Evolutionary conservation across 2,888 invertebrate species (phyloP).

Genomic region (Tyria jacobaeae): DNA sequence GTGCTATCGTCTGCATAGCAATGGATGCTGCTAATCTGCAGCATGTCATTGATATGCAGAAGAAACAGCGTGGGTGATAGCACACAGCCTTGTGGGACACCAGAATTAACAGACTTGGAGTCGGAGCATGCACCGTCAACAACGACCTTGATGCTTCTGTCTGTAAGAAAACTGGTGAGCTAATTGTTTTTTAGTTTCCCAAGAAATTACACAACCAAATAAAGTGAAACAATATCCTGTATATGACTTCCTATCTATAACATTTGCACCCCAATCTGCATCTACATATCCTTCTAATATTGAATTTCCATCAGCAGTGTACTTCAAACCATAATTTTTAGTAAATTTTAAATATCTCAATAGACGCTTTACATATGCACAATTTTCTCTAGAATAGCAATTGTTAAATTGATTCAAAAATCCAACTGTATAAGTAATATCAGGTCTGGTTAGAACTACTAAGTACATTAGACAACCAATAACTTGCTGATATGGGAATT

Average conservation of each 20-base stretch:
- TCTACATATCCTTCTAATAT: too few relatives aligned
- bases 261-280: too few relatives aligned
- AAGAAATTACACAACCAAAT: not conserved
- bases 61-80: too few relatives aligned
- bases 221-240: slow-evolving; percentile 9
- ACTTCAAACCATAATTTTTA: not conserved
- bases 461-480: not conserved
- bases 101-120: too few relatives aligned
- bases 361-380: not conserved
- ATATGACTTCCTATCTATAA: too few relatives aligned
- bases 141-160: too few relatives aligned
- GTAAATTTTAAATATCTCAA: not conserved
- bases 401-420: not conserved
- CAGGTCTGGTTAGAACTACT: not conserved
- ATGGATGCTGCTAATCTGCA: too few relatives aligned
- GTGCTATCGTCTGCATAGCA: too few relatives aligned
- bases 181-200: slow-evolving; percentile 6
- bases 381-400: not conserved
- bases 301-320: not conserved
- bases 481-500: not conserved
- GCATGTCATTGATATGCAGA: too few relatives aligned
- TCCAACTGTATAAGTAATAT: not conserved
- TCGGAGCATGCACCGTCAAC: too few relatives aligned
- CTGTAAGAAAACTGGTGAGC: too few relatives aligned
- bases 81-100: too few relatives aligned